Base-by-base conservation (phyloP, 2,797 vertebrate genomes). In the Meriones psammophilus region DNA sequence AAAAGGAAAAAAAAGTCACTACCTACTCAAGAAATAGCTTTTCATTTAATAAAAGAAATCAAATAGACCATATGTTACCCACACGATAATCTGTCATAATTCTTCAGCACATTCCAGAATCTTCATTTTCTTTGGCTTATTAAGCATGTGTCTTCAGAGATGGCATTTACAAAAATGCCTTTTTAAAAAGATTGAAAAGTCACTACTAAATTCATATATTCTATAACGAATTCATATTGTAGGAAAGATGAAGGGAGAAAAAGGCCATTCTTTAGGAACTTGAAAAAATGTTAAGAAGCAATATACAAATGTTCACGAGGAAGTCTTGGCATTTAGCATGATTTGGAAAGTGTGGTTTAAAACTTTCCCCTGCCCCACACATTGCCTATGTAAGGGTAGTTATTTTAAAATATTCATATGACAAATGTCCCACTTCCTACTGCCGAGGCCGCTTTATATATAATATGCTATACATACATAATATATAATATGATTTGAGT, bases 1-100 rank as follows among this genome's bases (percentile, higher is more conserved):
- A 68, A 68, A 39, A 90, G 60, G 58, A 79, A 89, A 71, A 71
- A 89, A 8, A 20, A 77, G 77, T 73, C 30, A 84, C 58, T 92
- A 26, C 78, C 86, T 92, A 86, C 85, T 88, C 73, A 46, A 92
- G 88, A 96, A 66, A 66, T 39, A 84, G 79, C 94, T 95, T 96
- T 62, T 83, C 62, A 92, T 92, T 92, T 89, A 91, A 68, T 94
- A 80, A 86, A 89, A 94, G 66, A 62, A 8, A 92, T 15, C 42
- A 68, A 85, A 62, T 64, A 74, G 33, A 88, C 10, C 60, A 6
- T 87, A 42, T 71, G 12, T 76, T 80, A 89, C n/a, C 14, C 36
- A 88, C 42, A 33, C n/a, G 28, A 73, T 58, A 81, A 36, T 85
- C 33, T 88, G 7, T 92, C 56, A 81, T 76, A 69, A 69, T 92